Evolutionary conservation across 2,888 invertebrate species (phyloP).

Genomic region (Polyommatus iphigenia): DNA sequence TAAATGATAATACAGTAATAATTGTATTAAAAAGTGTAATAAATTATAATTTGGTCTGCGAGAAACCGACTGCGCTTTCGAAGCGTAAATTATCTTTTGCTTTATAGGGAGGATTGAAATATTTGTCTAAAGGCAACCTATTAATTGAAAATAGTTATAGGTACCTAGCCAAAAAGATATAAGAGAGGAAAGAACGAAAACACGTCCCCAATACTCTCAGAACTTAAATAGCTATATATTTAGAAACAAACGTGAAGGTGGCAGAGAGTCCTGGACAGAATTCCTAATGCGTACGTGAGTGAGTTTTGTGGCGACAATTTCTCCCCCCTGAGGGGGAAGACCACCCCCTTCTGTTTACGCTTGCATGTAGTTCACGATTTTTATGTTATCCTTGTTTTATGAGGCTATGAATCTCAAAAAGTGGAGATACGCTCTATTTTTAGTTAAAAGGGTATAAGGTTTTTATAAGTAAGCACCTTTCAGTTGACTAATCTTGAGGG

Average conservation of each 20-base stretch:
- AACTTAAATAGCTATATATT: constrained; percentile 47
- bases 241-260: constrained; percentile 62
- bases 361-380: constrained; percentile 16
- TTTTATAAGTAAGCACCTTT: background rate
- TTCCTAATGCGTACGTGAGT: constrained; percentile 61
- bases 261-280: constrained; percentile 55
- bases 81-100: too few relatives aligned
- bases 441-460: background rate
- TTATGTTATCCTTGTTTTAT: constrained; percentile 19
- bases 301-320: constrained; percentile 59
- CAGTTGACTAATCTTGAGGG: background rate
- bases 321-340: constrained; percentile 48
- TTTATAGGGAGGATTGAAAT: too few relatives aligned
- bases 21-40: too few relatives aligned
- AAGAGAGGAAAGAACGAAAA: constrained; percentile 35
- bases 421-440: background rate
- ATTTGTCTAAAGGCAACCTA: too few relatives aligned
- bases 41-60: too few relatives aligned
- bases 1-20: too few relatives aligned
- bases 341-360: constrained; percentile 44
- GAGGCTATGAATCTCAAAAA: constrained; percentile 6
- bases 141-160: background rate
- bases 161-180: background rate
- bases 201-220: constrained; percentile 36
- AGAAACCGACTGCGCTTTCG: too few relatives aligned